Evolutionary conservation across 2,797 vertebrate species (phyloP), one percentile per base, ranked within the genome.

Genomic region (Cirrhinus molitorella): DNA sequence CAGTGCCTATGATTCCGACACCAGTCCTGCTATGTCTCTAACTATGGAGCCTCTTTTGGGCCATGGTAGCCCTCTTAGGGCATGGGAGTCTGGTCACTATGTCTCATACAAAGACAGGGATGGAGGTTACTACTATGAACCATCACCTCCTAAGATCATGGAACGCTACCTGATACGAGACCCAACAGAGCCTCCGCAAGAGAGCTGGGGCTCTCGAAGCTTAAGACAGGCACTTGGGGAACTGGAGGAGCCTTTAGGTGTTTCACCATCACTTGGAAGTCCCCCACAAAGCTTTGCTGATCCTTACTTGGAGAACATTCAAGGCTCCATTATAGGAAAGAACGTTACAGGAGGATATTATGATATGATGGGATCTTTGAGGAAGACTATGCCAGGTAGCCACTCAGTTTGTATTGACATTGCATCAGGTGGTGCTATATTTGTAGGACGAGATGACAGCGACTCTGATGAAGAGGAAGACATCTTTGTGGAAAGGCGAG

Each of bases 41-140:
- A 97, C 96, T 17, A 96, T 96, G 96, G 98, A 99, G 88, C 97
- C 97, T 0, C 95, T 97, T 67, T 88, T 97, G 85, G 96, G 96
- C 25, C 96, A 94, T 0, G 91, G 86, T 11, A 91, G 94, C 76
- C 94, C 94, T 28, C 90, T 92, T 3, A 90, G 89, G 19, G 93
- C 93, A 31, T 96, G 94, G 95, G 94, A 94, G 88, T 93, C 96
- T 66, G 95, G 96, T n/a, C 95, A 93, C 28, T 95, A 95, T 17
- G 93, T 94, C 57, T 95, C 94, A 5, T 94, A 92, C 75, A 93
- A 96, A 88, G 94, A 96, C 90, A 85, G 87, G 0, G 93, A 94
- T 11, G 94, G 91, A 9, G 94, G 95, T 4, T 95, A 95, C 88
- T 94, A 94, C 89, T 95, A 93, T 13, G 95, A 96, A 49, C 91